These are phyloP conservation scores for Apaloderma vittatum DNA, from an alignment of 2,113 vertebrate species.

Conservation along the genomic window DNA sequence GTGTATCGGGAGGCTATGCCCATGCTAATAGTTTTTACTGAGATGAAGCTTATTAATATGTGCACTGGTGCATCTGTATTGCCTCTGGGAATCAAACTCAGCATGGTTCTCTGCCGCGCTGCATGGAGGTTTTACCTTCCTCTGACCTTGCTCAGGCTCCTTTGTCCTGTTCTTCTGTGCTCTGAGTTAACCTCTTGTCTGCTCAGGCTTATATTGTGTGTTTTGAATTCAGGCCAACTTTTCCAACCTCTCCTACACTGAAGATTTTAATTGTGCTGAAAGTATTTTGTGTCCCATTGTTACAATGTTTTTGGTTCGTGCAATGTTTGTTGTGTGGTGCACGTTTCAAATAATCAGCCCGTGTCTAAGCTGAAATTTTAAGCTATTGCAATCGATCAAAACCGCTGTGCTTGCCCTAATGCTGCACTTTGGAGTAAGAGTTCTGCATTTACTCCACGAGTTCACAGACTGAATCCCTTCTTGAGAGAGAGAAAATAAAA, in stretches of 20 bases:
- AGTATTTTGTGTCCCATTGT: not conserved
- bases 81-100: slow-evolving; percentile 65
- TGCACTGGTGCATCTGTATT: slow-evolving; percentile 74
- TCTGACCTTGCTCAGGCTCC: slow-evolving; percentile 64
- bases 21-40: slow-evolving; percentile 67
- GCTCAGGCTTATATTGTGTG: not conserved
- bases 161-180: slow-evolving; percentile 55
- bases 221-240: slow-evolving; percentile 10
- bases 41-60: slow-evolving; percentile 74
- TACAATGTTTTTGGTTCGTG: not conserved
- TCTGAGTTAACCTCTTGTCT: slow-evolving; percentile 54
- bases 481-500: not conserved
- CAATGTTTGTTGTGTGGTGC: not conserved
- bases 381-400: not conserved
- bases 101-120: slow-evolving; percentile 6
- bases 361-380: not conserved
- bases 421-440: not conserved
- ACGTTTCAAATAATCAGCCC: not conserved
- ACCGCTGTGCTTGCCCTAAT: not conserved
- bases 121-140: slow-evolving; percentile 67
- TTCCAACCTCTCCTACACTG: not conserved
- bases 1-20: slow-evolving; percentile 53
- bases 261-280: not conserved
- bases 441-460: not conserved
- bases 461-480: not conserved